Evolutionary conservation across 2,113 vertebrate genomes (phyloP).

Genomic region (Bubalus kerabau): DNA sequence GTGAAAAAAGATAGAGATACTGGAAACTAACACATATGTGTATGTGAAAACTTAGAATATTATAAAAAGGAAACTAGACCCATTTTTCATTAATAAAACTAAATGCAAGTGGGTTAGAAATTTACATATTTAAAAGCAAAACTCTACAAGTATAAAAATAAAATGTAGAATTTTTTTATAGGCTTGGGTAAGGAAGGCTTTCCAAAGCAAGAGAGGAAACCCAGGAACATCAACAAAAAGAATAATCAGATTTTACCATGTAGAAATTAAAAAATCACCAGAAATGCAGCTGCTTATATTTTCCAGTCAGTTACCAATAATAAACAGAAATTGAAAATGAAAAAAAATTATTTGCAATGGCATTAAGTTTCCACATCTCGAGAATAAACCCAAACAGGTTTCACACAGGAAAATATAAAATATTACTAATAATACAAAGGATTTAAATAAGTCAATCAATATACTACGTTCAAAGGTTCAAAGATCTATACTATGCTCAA

Average conservation of each 20-base stretch:
- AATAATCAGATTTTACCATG: neutral
- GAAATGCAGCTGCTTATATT: neutral
- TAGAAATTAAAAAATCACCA: neutral
- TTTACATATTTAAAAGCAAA: neutral
- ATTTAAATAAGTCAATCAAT: neutral
- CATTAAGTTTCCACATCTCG: neutral
- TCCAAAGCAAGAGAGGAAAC: neutral
- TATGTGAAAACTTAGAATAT: neutral
- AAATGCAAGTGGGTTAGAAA: neutral
- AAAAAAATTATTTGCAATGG: neutral
- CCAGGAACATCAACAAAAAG: neutral
- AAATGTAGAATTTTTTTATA: neutral
- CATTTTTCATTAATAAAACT: neutral
- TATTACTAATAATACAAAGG: neutral
- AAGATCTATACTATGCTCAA: neutral
- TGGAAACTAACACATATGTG: neutral
- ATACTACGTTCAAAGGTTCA: neutral
- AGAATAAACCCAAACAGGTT: neutral
- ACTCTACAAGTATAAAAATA: neutral
- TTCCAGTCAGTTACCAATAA: neutral
- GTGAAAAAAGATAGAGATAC: neutral
- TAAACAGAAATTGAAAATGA: neutral
- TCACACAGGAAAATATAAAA: neutral
- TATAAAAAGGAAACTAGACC: neutral
- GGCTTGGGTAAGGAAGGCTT: neutral